A percentile compares a stretch with the other conserved stretches of the same genome.
These are phyloP conservation scores for Meleagris gallopavo DNA, from an alignment of 2,113 vertebrate species.

Conservation along the genomic window DNA sequence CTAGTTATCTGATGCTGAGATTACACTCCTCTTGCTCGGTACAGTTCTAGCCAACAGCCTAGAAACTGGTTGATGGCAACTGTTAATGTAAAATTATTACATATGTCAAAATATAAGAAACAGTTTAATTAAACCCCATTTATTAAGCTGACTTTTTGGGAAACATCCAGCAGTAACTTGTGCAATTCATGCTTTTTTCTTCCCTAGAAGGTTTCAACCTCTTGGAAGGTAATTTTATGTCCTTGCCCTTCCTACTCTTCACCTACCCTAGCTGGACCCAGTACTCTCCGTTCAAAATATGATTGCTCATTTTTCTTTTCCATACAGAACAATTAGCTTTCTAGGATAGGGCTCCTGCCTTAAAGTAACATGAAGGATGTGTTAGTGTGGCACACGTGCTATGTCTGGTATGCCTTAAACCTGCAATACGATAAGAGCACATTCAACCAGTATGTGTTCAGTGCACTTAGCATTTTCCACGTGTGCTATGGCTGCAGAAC, in stretches of 20 bases:
- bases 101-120: neutral
- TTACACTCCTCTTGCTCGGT: neutral
- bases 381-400: neutral
- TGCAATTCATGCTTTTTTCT: neutral
- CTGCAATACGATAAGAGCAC: neutral
- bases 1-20: neutral
- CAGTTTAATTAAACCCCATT: neutral
- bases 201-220: neutral
- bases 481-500: neutral
- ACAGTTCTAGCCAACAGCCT: neutral
- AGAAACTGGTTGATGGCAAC: neutral
- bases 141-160: neutral
- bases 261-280: neutral
- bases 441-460: neutral
- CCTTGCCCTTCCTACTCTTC: neutral
- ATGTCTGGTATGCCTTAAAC: neutral
- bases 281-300: neutral
- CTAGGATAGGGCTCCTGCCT: neutral
- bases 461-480: accelerated
- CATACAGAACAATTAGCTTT: neutral
- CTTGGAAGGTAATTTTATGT: neutral
- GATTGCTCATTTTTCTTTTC: neutral
- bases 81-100: neutral
- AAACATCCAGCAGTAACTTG: neutral
- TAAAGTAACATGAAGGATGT: neutral